phyloP scores from a whole-genome alignment of 2,797 vertebrate genomes.

The Delichon dasypus region DNA sequence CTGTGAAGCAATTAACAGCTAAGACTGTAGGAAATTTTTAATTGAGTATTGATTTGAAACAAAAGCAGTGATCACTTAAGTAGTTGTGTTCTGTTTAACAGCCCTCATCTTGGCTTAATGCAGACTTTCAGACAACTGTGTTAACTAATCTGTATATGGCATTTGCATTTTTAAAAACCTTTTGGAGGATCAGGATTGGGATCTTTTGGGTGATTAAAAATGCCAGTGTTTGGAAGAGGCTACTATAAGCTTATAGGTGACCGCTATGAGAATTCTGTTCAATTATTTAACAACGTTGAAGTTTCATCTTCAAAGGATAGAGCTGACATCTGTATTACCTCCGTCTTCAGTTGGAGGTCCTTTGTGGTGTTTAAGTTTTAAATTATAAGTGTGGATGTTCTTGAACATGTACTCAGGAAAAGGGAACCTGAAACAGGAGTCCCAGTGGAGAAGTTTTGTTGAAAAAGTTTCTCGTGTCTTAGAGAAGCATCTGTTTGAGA shows the following conservation, averaged over 20 bases:
- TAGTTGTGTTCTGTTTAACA: slow-evolving; percentile 38
- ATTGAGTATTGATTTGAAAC: slow-evolving; percentile 72
- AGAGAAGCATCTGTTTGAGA: not conserved
- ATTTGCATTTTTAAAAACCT: not conserved
- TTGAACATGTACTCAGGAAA: not conserved
- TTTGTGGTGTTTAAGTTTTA: not conserved
- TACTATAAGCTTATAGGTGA: not conserved
- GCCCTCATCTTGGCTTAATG: not conserved
- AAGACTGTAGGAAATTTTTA: slow-evolving; percentile 68
- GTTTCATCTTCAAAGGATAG: not conserved
- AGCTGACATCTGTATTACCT: not conserved
- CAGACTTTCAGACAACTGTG: not conserved
- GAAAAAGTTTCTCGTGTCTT: not conserved
- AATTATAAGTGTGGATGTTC: not conserved
- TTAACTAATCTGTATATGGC: not conserved
- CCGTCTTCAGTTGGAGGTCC: not conserved
- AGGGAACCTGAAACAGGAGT: not conserved
- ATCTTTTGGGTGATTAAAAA: not conserved
- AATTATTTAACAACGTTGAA: not conserved
- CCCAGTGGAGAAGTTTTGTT: not conserved
- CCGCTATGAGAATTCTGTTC: not conserved
- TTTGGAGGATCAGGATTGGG: not conserved
- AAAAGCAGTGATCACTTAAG: slow-evolving; percentile 43
- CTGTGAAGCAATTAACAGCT: slow-evolving; percentile 59
- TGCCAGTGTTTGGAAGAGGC: not conserved